These are phyloP conservation scores for Creontiades dilutus DNA, from an alignment of 2,888 invertebrate species.

Conservation along the genomic window DNA sequence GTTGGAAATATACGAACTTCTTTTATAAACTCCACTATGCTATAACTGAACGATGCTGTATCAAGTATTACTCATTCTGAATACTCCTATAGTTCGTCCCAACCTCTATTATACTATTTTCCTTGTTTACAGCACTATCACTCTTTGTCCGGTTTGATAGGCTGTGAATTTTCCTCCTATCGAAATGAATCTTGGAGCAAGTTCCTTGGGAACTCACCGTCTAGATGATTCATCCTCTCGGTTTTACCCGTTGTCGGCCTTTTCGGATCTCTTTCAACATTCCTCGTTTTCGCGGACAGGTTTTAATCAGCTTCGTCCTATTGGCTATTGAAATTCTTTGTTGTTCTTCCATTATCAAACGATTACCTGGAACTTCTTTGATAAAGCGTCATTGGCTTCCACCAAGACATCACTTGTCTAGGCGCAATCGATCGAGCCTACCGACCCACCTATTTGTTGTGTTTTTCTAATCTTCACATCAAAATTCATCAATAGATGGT, in stretches of 20 bases:
- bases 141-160: background rate
- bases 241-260: constrained; percentile 16
- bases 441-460: background rate
- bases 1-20: too few species aligned
- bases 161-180: background rate
- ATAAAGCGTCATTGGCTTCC: constrained; percentile 29
- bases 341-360: background rate
- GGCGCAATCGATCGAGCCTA: constrained; percentile 9
- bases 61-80: background rate
- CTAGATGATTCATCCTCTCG: constrained; percentile 11
- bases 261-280: background rate
- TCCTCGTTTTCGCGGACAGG: too few species aligned
- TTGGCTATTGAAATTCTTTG: background rate
- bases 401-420: constrained; percentile 15
- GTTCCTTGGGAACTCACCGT: background rate
- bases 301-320: too few species aligned
- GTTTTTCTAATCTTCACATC: too few species aligned
- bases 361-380: background rate
- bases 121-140: too few species aligned
- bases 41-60: too few species aligned
- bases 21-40: too few species aligned
- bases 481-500: too few species aligned
- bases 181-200: background rate
- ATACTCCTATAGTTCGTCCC: too few species aligned
- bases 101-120: too few species aligned